Evolutionary conservation across 35 echinoderm and acorn worm species (phyloP).

Genomic region (Antedon bifida): DNA sequence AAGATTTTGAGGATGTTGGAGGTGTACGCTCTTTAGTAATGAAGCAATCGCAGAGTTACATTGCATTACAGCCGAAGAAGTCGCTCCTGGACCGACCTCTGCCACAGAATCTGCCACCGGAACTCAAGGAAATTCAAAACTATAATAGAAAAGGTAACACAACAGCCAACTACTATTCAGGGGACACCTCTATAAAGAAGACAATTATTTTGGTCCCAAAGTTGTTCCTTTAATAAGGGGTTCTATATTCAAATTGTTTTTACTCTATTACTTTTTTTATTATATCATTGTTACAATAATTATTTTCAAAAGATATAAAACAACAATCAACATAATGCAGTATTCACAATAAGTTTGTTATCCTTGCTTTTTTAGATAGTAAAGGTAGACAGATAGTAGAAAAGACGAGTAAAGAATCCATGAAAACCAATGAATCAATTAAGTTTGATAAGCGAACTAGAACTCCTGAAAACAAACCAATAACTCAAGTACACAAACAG

Average conservation of each 20-base stretch:
- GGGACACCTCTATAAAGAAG: too few species aligned
- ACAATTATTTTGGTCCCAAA: too few species aligned
- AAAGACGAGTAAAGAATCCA: not conserved
- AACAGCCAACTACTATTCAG: too few species aligned
- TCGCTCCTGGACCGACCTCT: conserved; percentile 66
- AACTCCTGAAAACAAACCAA: not conserved
- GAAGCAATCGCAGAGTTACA: conserved; percentile 88
- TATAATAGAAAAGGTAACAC: conserved; percentile 83
- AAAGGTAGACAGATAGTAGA: not conserved
- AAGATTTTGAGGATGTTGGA: conserved; percentile 78
- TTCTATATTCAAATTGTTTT: too few species aligned
- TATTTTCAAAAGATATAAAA: too few species aligned
- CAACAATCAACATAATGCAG: too few species aligned
- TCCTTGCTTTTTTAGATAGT: not conserved
- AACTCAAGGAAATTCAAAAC: conserved; percentile 61
- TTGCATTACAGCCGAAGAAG: conserved; percentile 85
- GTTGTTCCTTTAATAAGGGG: too few species aligned
- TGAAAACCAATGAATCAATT: not conserved
- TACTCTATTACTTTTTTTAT: too few species aligned
- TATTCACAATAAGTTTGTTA: too few species aligned
- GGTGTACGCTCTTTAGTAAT: conserved; percentile 80
- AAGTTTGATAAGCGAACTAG: not conserved
- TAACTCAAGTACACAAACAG: not conserved
- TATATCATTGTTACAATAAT: too few species aligned
- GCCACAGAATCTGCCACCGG: conserved; percentile 59